These are phyloP conservation scores for Engystomops pustulosus DNA, from an alignment of 2,113 vertebrate genomes.

Conservation along the genomic window DNA sequence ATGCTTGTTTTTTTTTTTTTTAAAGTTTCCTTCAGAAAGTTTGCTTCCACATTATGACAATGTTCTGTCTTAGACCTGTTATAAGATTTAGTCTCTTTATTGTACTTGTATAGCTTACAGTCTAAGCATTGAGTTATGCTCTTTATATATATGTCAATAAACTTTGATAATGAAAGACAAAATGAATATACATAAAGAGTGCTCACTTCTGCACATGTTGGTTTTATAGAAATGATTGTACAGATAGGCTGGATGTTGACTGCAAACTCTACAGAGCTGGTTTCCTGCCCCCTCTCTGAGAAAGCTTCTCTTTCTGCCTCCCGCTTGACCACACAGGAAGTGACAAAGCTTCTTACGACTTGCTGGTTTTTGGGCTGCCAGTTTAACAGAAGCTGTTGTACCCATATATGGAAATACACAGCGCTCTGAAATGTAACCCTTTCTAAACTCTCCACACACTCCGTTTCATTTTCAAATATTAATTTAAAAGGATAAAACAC, in stretches of 20 bases:
- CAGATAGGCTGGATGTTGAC: not conserved
- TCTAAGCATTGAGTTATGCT: too few species aligned
- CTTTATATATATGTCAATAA: too few species aligned
- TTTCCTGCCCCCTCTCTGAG: slow-evolving; percentile 31
- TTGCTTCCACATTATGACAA: too few species aligned
- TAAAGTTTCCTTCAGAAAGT: too few species aligned
- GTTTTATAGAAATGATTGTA: not conserved
- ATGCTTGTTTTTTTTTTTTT: too few species aligned
- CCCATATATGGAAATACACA: slow-evolving; percentile 44
- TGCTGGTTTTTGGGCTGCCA: slow-evolving; percentile 32
- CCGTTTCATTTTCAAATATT: not conserved
- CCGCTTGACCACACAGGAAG: slow-evolving; percentile 52
- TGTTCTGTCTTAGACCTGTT: too few species aligned
- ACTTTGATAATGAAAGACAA: too few species aligned
- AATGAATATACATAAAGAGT: too few species aligned
- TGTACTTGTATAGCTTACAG: too few species aligned
- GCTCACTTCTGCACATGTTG: too few species aligned
- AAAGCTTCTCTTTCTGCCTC: slow-evolving; percentile 28
- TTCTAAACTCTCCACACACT: not conserved
- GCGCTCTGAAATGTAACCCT: slow-evolving; percentile 24
- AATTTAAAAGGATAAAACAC: too few species aligned
- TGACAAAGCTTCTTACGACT: slow-evolving; percentile 47
- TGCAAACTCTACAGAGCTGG: not conserved
- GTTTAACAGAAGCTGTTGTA: slow-evolving; percentile 40
- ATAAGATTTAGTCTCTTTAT: too few species aligned